phyloP scores from a whole-genome alignment of 2,888 invertebrate genomes.

The Celastrina argiolus region DNA sequence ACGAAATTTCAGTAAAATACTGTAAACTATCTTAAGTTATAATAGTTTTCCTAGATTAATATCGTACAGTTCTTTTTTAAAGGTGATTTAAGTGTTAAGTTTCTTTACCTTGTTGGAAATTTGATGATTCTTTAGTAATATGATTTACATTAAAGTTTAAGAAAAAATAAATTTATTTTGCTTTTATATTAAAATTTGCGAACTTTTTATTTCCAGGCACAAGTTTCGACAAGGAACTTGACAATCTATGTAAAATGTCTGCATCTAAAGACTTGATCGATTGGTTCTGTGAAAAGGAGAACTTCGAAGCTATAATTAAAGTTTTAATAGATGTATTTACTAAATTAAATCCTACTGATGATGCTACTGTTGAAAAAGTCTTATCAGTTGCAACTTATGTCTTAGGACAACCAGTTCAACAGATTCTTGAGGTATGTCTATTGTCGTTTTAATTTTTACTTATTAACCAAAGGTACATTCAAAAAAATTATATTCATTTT shows the following conservation, averaged over 20 bases:
- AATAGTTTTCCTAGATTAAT: conserved; percentile 17
- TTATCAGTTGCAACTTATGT: conserved; percentile 42
- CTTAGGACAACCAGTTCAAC: conserved; percentile 32
- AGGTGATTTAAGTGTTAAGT: conserved; percentile 55
- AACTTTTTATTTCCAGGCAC: conserved; percentile 34
- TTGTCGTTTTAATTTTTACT: no score
- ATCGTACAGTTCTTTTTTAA: conserved; percentile 43
- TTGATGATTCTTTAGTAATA: conserved; percentile 68
- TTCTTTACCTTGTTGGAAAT: conserved; percentile 46
- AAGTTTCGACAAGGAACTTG: conserved; percentile 36
- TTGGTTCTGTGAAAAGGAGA: conserved; percentile 3
- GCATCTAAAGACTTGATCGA: conserved; percentile 24
- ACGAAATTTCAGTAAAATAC: neutral
- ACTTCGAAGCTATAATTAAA: conserved; percentile 40
- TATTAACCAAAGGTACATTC: no score
- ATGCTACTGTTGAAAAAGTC: conserved; percentile 36
- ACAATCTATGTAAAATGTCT: conserved; percentile 29
- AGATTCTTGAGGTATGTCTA: conserved; percentile 16
- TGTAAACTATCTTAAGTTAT: neutral
- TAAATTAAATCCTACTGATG: conserved; percentile 32
- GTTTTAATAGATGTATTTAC: conserved; percentile 39
- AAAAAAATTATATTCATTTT: no score
- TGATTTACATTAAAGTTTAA: conserved; percentile 43
- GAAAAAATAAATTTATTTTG: neutral
- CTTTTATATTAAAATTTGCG: neutral